Evolutionary conservation across 2,797 vertebrate genomes (phyloP).

Genomic region (Cryptoprocta ferox): DNA sequence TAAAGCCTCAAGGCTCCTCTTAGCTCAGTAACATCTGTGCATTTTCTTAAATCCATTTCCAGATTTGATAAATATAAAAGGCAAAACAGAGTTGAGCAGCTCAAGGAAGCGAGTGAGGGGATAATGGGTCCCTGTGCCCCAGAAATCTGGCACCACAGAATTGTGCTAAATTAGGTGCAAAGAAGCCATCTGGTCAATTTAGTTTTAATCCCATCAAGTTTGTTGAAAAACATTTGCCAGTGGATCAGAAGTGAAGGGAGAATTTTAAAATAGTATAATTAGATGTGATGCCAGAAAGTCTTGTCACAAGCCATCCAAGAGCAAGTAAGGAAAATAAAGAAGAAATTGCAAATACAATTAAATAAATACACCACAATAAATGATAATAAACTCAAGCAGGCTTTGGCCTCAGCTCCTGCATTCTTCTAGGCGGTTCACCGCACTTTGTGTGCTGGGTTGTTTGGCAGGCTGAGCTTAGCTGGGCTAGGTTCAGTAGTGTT

Average conservation of each 20-base stretch:
- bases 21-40: conserved; percentile 66
- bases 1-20: conserved; percentile 20
- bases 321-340: background rate
- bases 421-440: background rate
- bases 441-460: background rate
- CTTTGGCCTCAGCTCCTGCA: conserved; percentile 54
- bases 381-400: conserved; percentile 53
- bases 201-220: conserved; percentile 68
- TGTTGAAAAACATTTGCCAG: conserved; percentile 50
- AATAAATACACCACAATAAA: conserved; percentile 44
- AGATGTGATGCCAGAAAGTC: background rate
- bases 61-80: conserved; percentile 64
- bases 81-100: conserved; percentile 65
- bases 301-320: conserved; percentile 44
- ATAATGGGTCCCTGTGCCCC: conserved; percentile 65
- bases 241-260: conserved; percentile 44
- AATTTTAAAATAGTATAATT: conserved; percentile 62
- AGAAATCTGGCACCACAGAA: conserved; percentile 71
- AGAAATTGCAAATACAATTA: conserved; percentile 64
- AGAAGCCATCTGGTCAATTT: conserved; percentile 63
- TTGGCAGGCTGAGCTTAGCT: conserved; percentile 58
- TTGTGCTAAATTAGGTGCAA: conserved; percentile 62
- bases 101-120: conserved; percentile 56
- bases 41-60: conserved; percentile 69
- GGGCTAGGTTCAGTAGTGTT: conserved; percentile 35